Evolutionary conservation across 1,140 invertebrate species (phyloP), one percentile per base, ranked within the genome.

Genomic region (Hycleus phaleratus): DNA sequence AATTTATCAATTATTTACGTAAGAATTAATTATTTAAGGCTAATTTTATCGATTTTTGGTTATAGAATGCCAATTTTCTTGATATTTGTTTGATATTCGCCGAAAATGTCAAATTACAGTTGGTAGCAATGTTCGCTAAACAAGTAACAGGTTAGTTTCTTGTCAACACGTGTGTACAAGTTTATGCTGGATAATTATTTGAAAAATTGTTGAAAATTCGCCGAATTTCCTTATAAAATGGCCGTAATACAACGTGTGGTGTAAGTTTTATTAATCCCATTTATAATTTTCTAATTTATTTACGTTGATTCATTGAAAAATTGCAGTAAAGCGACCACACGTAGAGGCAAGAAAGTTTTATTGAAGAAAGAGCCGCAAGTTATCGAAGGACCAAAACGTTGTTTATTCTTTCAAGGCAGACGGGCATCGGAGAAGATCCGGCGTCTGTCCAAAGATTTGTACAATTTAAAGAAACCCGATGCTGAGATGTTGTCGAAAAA

Each of bases 391-490:
- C 77, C 84, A 1, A 97, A 97, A 70, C 84, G 84, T 69, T 81
- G 88, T 43, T 73, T 97, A 50, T 91, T 95, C 70, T 75, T 97
- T 12, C 86, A 89, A 77, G 94, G 93, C 42, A 81, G 85, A 1
- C 93, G 91, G 68, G 87, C 90, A 2, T 93, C 88, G 38, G 83
- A 90, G 47, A 78, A 79, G 49, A 81, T 89, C 0, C 81, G 84
- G 44, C 80, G 85, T 59, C 82, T 87, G 49, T 74, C 97, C 66
- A 95, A 94, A 78, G 92, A 98, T 80, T 73, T 98, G 75, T 90
- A 88, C 67, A 76, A 85, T 62, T 72, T 97, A 10, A 95, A 95
- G 71, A 95, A 94, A 70, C 92, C 90, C 18, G 79, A 93, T 71
- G 84, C 85, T 1, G 80, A 85, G 10, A 84, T 88, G 62, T 78